Evolutionary conservation across 2,113 vertebrate species (phyloP), one percentile per base, ranked within the genome.

Genomic region (Rhagologus leucostigma): DNA sequence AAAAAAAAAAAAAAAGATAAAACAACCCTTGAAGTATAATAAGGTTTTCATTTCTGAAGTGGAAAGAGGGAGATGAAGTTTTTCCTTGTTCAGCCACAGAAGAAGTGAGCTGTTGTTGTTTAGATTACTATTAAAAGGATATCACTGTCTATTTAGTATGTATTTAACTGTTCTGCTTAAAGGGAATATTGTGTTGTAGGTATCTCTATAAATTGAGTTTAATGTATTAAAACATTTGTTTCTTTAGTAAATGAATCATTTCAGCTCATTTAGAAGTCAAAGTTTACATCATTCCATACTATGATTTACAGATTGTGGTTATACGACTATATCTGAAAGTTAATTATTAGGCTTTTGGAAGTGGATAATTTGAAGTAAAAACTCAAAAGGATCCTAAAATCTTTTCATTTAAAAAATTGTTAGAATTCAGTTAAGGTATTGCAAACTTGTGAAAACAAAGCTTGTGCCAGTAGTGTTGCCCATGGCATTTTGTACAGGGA

Each of bases 281-380:
- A 60, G 11, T 69, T 76, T 49, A 16, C 8, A 1, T 26, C 17
- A 10, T 26, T 46, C 11, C 0, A 1, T 87, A 9, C 11, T 70
- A 4, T 15, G 23, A 65, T 87, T 87, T 84, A 37, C 19, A 56
- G 33, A n/a, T 44, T 39, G 4, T 77, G 37, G 13, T 64, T 77
- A 19, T 27, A 56, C 0, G 0, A 60, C 7, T 69, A 5, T 16
- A 33, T 69, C 8, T 81, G 49, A 53, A 69, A 60, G 33, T 22
- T 60, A 74, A 13, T 83, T 73, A 11, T 24, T 65, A 21, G 21
- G 14, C 30, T 69, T 84, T 65, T 9, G 5, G 17, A 84, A 49
- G 4, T 49, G 7, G 22, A 7, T 52, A 19, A 35, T 76, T 70
- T 79, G 11, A 70, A 53, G 9, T 19, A 74, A 42, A 65, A 44